Conservation (phyloP, 2,797 vertebrate genomes). For the Pogonophryne albipinna region DNA sequence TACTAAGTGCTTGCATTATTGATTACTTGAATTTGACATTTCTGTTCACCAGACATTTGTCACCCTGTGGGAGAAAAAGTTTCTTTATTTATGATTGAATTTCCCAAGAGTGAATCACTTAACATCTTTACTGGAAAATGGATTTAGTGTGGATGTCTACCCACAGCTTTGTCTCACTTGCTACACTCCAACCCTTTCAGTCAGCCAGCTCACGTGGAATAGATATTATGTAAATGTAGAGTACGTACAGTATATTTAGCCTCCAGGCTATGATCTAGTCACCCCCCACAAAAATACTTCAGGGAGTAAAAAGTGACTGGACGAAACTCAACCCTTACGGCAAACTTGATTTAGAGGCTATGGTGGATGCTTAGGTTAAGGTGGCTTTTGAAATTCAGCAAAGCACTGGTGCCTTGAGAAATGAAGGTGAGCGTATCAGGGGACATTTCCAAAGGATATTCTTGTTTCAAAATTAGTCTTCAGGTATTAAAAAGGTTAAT, state of each 20-base stretch:
- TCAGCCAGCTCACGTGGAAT: background rate
- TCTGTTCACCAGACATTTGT: conserved; percentile 1
- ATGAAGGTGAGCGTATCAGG: background rate
- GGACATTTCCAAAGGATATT: background rate
- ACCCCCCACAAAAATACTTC: background rate
- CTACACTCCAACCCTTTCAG: background rate
- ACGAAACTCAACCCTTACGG: background rate
- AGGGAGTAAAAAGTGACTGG: background rate
- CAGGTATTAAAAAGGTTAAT: background rate
- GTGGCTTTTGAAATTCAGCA: too few species aligned
- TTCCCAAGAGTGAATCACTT: conserved; percentile 12
- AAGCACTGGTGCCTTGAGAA: background rate
- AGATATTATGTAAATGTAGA: background rate
- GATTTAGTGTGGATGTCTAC: background rate
- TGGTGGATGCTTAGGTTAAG: background rate
- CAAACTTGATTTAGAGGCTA: background rate
- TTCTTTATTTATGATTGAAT: conserved; percentile 1
- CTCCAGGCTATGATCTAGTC: background rate
- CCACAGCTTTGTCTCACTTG: background rate
- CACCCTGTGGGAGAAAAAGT: conserved; percentile 2
- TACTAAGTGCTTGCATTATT: background rate
- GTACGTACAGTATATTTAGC: background rate
- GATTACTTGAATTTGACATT: conserved; percentile 27
- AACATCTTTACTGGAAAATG: conserved; percentile 6
- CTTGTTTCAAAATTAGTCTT: background rate